Percentiles rank a stretch among this genome's conserved stretches.
These are phyloP conservation scores for Ypsolopha scabrella DNA, from an alignment of 2,888 invertebrate genomes.

Conservation along the genomic window DNA sequence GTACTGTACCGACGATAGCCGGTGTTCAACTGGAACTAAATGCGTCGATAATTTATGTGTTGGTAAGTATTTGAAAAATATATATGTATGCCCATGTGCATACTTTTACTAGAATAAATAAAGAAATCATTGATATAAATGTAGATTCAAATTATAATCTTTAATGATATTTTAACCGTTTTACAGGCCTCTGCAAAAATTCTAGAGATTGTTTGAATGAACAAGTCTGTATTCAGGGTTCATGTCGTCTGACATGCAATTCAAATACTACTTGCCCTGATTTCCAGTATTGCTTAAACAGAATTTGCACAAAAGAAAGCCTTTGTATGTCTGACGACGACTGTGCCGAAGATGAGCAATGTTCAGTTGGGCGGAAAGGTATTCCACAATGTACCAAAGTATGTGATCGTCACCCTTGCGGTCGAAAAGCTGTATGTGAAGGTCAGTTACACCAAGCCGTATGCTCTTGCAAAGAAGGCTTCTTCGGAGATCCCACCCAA, in stretches of 20 bases:
- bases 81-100: background rate
- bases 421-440: slow-evolving; percentile 85
- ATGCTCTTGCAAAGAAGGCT: slow-evolving; percentile 84
- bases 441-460: slow-evolving; percentile 79
- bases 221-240: slow-evolving; percentile 86
- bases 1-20: slow-evolving; percentile 83
- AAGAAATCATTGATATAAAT: too few relatives aligned
- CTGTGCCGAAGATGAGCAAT: slow-evolving; percentile 80
- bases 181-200: slow-evolving; percentile 79
- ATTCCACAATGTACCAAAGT: slow-evolving; percentile 82
- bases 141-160: slow-evolving; percentile 7
- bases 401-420: slow-evolving; percentile 81
- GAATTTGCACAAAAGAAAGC: slow-evolving; percentile 86
- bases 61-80: slow-evolving; percentile 51
- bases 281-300: slow-evolving; percentile 85
- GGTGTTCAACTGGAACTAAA: slow-evolving; percentile 87
- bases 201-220: slow-evolving; percentile 87
- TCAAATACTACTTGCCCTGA: slow-evolving; percentile 86
- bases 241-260: slow-evolving; percentile 88
- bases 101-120: background rate
- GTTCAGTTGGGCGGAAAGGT: slow-evolving; percentile 75
- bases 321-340: slow-evolving; percentile 80
- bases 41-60: slow-evolving; percentile 87
- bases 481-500: slow-evolving; percentile 82
- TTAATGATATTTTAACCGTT: slow-evolving; percentile 4